Evolutionary conservation across 2,797 vertebrate genomes (phyloP).

Genomic region (Peromyscus melanophrys): DNA sequence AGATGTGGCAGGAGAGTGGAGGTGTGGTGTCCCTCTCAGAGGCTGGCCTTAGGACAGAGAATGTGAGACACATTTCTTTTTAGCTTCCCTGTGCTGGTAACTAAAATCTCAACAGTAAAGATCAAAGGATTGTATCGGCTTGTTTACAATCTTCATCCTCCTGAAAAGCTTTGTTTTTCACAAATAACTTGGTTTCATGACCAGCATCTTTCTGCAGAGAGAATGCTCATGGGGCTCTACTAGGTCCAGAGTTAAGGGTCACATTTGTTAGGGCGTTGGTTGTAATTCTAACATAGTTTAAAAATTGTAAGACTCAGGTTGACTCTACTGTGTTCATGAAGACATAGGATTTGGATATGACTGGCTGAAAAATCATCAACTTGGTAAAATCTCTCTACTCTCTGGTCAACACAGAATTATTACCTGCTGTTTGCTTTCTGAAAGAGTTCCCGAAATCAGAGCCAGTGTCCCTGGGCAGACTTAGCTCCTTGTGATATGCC

Average conservation of each 20-base stretch:
- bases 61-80: background rate
- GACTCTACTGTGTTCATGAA: constrained; percentile 24
- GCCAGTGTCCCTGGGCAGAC: constrained; percentile 41
- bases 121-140: background rate
- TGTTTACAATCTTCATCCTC: constrained; percentile 25
- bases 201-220: constrained; percentile 32
- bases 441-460: constrained; percentile 58
- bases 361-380: constrained; percentile 29
- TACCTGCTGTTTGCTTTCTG: constrained; percentile 62
- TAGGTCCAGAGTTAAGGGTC: constrained; percentile 34
- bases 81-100: background rate
- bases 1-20: background rate
- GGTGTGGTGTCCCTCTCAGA: background rate
- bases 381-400: background rate
- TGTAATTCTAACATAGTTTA: constrained; percentile 12
- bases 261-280: background rate
- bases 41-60: background rate
- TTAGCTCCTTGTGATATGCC: background rate
- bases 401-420: background rate
- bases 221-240: constrained; percentile 49
- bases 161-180: constrained; percentile 52
- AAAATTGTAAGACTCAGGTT: constrained; percentile 2
- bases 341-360: background rate
- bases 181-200: constrained; percentile 22
- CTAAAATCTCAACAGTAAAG: background rate